Evolutionary conservation across 2,888 invertebrate genomes (phyloP).

Genomic region (Troides aeacus): DNA sequence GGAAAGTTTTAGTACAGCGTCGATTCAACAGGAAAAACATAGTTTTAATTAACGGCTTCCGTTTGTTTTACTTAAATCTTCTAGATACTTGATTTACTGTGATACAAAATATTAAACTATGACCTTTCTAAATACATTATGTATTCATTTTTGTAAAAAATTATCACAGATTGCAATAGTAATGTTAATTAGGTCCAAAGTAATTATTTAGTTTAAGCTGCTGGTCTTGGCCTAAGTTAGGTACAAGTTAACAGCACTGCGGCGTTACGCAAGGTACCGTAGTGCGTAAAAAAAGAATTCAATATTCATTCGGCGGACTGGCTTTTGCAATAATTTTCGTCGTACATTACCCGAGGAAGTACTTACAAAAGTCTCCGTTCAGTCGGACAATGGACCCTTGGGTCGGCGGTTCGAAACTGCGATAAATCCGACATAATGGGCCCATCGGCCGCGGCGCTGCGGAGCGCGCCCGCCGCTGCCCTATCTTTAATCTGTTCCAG

Average conservation of each 20-base stretch:
- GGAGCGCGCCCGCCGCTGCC: conserved; percentile 36
- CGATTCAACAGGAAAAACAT: too few species aligned
- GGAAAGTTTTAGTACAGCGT: too few species aligned
- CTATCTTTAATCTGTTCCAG: conserved; percentile 39
- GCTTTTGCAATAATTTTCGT: conserved; percentile 37
- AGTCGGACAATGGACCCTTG: conserved; percentile 42
- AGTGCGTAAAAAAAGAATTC: conserved; percentile 15
- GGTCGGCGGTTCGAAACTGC: conserved; percentile 35
- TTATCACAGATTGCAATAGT: too few species aligned
- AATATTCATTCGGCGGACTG: conserved; percentile 13
- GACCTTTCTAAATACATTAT: too few species aligned
- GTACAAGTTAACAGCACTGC: background rate
- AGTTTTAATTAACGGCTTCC: too few species aligned
- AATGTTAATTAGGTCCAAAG: too few species aligned
- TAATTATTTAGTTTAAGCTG: too few species aligned
- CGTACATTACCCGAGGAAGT: conserved; percentile 39
- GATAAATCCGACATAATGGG: conserved; percentile 42
- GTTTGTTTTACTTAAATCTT: too few species aligned
- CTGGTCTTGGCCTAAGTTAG: too few species aligned
- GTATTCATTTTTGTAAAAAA: too few species aligned
- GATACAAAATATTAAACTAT: too few species aligned
- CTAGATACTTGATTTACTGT: too few species aligned
- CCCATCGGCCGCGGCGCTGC: conserved; percentile 35
- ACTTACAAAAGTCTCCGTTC: conserved; percentile 42
- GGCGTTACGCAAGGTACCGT: background rate